Percentiles rank a stretch among this genome's conserved stretches.
Conservation (phyloP, 2,797 vertebrate genomes). For the Dermochelys coriacea region DNA sequence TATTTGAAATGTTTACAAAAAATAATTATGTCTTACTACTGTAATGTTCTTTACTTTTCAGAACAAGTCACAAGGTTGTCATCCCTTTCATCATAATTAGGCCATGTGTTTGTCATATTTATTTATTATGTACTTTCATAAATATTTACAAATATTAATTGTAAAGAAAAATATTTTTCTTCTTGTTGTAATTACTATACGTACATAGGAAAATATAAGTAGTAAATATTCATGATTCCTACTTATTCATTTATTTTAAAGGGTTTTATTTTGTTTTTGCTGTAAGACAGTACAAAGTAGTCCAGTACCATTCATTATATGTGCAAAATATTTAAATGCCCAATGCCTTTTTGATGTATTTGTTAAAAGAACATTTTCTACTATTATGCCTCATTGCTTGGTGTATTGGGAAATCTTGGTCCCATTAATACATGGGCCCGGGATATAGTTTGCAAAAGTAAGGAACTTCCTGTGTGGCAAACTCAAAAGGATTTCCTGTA, state of each 20-base stretch:
- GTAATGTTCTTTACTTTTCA: slow-evolving; percentile 73
- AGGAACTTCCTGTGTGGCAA: neutral
- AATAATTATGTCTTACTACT: slow-evolving; percentile 77
- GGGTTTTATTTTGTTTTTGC: neutral
- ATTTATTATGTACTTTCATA: slow-evolving; percentile 79
- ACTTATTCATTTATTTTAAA: slow-evolving; percentile 32
- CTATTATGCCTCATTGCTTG: neutral
- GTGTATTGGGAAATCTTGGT: neutral
- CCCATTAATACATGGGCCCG: neutral
- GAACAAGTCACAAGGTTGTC: slow-evolving; percentile 77
- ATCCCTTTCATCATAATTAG: slow-evolving; percentile 82
- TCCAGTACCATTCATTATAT: neutral
- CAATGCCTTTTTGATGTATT: neutral
- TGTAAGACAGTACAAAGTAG: neutral
- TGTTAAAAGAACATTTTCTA: neutral
- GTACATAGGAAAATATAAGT: slow-evolving; percentile 49
- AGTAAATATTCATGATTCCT: slow-evolving; percentile 64
- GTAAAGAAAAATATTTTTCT: slow-evolving; percentile 73
- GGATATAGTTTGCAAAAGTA: neutral
- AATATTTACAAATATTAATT: slow-evolving; percentile 77
- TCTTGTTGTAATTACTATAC: slow-evolving; percentile 68
- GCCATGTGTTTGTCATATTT: slow-evolving; percentile 73
- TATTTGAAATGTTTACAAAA: slow-evolving; percentile 74
- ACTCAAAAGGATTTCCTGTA: neutral
- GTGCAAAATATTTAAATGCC: neutral